These are phyloP conservation scores for Sorex araneus DNA, from an alignment of 2,113 vertebrate genomes.

Conservation along the genomic window DNA sequence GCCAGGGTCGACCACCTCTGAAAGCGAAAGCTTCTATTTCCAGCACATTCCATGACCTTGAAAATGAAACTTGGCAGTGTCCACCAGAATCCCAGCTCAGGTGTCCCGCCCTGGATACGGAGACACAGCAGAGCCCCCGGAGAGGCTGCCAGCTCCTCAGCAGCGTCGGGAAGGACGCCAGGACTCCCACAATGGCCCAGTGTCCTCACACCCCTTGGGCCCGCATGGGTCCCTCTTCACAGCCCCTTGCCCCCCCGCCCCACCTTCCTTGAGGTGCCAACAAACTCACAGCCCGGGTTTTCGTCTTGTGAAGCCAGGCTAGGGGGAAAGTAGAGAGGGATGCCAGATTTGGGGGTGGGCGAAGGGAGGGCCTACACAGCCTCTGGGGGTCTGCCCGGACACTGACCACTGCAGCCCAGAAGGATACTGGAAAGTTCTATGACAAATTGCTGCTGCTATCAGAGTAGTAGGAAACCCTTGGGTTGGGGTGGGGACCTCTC, in stretches of 20 bases:
- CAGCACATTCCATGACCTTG: neutral
- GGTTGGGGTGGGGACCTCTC: neutral
- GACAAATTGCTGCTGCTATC: neutral
- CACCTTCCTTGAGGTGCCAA: accelerated
- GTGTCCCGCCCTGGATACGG: accelerated
- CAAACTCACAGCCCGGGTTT: neutral
- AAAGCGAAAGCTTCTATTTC: neutral
- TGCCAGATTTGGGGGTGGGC: neutral
- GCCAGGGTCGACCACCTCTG: neutral
- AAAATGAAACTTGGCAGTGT: neutral
- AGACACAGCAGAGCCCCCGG: accelerated
- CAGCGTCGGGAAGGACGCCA: neutral
- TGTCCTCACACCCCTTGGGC: accelerated
- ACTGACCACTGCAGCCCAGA: neutral
- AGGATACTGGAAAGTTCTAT: neutral
- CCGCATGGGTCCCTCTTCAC: neutral
- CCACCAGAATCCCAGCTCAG: too few relatives aligned
- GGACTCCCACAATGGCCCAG: accelerated
- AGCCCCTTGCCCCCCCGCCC: too few relatives aligned
- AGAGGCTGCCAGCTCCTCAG: neutral
- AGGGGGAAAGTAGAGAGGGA: too few relatives aligned
- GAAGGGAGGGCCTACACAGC: neutral
- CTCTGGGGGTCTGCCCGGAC: neutral
- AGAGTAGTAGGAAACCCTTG: too few relatives aligned
- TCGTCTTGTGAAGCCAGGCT: neutral